phyloP scores from a whole-genome alignment of 2,888 invertebrate genomes.

The Caenorhabditis japonica region DNA sequence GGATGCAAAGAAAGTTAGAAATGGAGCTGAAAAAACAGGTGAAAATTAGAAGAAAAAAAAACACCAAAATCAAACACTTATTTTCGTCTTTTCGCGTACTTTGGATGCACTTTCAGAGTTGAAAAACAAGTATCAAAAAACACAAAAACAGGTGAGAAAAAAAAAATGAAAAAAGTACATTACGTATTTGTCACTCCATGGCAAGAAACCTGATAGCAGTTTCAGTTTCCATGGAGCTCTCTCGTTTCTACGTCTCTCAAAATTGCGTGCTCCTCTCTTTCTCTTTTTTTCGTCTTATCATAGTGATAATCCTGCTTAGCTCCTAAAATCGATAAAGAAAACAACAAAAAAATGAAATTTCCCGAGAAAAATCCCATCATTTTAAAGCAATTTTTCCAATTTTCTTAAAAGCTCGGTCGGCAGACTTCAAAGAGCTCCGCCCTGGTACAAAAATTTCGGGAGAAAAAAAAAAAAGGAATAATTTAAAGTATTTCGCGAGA shows the following conservation, averaged over 20 bases:
- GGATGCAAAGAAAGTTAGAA: too few species aligned
- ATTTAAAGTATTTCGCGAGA: constrained; percentile 32
- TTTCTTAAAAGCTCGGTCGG: constrained; percentile 16
- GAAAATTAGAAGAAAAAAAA: too few species aligned
- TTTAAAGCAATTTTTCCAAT: background rate
- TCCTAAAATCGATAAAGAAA: background rate
- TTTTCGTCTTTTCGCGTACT: too few species aligned
- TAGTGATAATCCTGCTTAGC: constrained; percentile 9
- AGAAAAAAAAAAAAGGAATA: constrained; percentile 1
- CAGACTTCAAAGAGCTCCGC: constrained; percentile 20
- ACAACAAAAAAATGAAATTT: background rate
- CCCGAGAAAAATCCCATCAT: background rate
- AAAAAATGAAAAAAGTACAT: constrained; percentile 12
- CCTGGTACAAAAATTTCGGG: background rate
- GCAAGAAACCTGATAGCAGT: too few species aligned
- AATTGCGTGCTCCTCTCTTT: background rate
- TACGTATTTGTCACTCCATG: constrained; percentile 14
- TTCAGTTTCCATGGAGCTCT: constrained; percentile 20
- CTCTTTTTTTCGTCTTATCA: too few species aligned
- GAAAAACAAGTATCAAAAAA: too few species aligned
- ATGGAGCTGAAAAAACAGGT: too few species aligned
- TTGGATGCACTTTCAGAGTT: too few species aligned
- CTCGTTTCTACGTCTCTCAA: constrained; percentile 8
- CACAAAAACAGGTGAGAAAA: too few species aligned
- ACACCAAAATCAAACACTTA: too few species aligned